A percentile compares a stretch with the other conserved stretches of the same genome.
These are phyloP conservation scores for Tupiocoris notatus DNA, from an alignment of 2,888 invertebrate genomes.

Conservation along the genomic window DNA sequence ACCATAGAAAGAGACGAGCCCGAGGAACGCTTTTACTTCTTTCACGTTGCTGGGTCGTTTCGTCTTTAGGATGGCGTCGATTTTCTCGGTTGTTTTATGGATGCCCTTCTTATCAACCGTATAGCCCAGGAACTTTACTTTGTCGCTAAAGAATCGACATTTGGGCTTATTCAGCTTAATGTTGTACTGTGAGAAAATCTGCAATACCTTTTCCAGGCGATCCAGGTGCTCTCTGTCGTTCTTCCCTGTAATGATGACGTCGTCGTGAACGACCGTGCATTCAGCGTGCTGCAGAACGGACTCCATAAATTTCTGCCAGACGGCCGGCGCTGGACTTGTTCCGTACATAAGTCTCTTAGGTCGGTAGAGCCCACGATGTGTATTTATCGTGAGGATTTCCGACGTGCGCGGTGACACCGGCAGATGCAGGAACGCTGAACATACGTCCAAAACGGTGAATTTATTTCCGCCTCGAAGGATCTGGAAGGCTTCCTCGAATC, in stretches of 20 bases:
- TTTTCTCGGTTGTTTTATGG: slow-evolving; percentile 1
- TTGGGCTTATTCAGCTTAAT: neutral
- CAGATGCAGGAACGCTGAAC: neutral
- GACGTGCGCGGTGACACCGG: neutral
- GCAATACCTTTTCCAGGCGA: neutral
- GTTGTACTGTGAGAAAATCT: neutral
- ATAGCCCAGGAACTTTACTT: neutral
- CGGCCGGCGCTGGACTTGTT: neutral
- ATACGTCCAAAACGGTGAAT: neutral
- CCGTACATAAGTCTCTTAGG: no score
- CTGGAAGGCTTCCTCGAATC: neutral
- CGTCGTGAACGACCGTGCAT: slow-evolving; percentile 7
- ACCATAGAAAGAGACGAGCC: neutral
- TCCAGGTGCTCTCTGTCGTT: neutral
- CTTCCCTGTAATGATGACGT: neutral
- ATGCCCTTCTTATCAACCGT: neutral
- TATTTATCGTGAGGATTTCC: neutral
- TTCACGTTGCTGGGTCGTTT: no score
- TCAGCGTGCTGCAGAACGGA: neutral
- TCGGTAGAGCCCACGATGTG: neutral
- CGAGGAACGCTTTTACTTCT: no score
- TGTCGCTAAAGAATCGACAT: neutral
- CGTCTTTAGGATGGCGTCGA: neutral
- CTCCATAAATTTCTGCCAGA: slow-evolving; percentile 23
- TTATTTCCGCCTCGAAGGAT: neutral